Evolutionary conservation across 2,888 invertebrate species (phyloP).

Genomic region (Euphydryas editha): DNA sequence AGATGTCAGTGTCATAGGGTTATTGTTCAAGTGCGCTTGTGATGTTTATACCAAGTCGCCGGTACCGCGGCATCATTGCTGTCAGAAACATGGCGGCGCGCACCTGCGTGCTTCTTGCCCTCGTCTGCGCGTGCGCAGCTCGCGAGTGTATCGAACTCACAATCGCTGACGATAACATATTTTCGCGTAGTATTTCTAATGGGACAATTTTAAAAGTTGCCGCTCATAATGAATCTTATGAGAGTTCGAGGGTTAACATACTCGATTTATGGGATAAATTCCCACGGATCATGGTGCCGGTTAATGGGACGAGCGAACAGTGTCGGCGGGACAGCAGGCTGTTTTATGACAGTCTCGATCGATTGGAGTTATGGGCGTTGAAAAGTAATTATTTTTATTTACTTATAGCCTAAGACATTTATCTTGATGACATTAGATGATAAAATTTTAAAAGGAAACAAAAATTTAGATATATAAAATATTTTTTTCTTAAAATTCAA

Average conservation of each 20-base stretch:
- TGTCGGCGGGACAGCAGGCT: conserved; percentile 73
- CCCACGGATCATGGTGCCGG: conserved; percentile 74
- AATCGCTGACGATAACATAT: conserved; percentile 56
- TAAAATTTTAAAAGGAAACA: not conserved
- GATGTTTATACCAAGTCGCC: conserved; percentile 42
- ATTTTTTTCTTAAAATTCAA: too few species aligned
- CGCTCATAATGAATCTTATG: conserved; percentile 60
- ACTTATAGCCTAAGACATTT: too few species aligned
- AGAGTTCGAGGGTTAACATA: conserved; percentile 60
- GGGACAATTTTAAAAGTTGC: conserved; percentile 63
- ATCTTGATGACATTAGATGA: too few species aligned
- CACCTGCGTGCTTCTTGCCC: conserved; percentile 66
- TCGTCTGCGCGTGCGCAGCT: conserved; percentile 53
- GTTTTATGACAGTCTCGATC: conserved; percentile 66
- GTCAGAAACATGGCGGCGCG: conserved; percentile 70
- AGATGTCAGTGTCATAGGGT: conserved; percentile 47
- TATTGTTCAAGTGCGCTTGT: conserved; percentile 48
- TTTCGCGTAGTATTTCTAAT: conserved; percentile 64
- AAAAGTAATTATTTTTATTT: conserved; percentile 72
- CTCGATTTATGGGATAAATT: conserved; percentile 70
- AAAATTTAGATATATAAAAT: not conserved
- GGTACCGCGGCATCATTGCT: conserved; percentile 61
- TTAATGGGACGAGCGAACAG: conserved; percentile 72
- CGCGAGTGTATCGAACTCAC: conserved; percentile 78
- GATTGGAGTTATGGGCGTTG: conserved; percentile 79